Percentiles rank a stretch among this genome's conserved stretches.
phyloP scores from a whole-genome alignment of 1,140 invertebrate species.

The Plodia interpunctella region DNA sequence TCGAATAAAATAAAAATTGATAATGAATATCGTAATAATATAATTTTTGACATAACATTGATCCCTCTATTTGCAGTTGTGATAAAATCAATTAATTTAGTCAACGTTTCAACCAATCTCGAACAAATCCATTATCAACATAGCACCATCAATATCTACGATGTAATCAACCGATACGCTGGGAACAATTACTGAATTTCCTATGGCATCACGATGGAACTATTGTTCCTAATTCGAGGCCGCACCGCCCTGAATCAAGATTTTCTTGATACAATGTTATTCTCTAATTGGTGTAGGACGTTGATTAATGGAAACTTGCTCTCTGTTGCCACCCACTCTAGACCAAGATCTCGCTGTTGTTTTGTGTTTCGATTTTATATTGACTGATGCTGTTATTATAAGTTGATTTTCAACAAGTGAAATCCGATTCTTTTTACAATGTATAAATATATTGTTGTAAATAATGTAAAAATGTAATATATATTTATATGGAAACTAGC shows the following conservation, averaged over 20 bases:
- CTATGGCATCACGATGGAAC: neutral
- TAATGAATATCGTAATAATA: too few relatives aligned
- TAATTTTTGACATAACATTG: too few relatives aligned
- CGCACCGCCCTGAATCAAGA: constrained; percentile 24
- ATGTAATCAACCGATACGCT: neutral
- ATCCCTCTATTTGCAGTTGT: too few relatives aligned
- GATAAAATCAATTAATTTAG: too few relatives aligned
- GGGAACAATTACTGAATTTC: neutral
- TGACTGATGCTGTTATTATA: neutral
- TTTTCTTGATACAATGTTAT: constrained; percentile 46
- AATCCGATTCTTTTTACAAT: too few relatives aligned
- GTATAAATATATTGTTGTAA: too few relatives aligned
- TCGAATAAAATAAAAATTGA: too few relatives aligned
- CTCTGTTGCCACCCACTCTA: constrained; percentile 26
- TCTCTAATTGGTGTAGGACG: constrained; percentile 57
- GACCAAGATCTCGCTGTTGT: neutral
- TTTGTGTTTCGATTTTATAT: neutral
- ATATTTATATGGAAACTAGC: too few relatives aligned
- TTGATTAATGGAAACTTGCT: constrained; percentile 46
- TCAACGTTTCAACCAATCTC: too few relatives aligned
- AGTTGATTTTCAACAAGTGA: too few relatives aligned
- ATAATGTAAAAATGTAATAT: too few relatives aligned
- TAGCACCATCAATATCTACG: neutral
- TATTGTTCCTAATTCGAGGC: neutral
- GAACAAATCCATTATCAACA: neutral